Conservation (phyloP, 2,797 vertebrate genomes). For the Gephyroberyx darwinii region DNA sequence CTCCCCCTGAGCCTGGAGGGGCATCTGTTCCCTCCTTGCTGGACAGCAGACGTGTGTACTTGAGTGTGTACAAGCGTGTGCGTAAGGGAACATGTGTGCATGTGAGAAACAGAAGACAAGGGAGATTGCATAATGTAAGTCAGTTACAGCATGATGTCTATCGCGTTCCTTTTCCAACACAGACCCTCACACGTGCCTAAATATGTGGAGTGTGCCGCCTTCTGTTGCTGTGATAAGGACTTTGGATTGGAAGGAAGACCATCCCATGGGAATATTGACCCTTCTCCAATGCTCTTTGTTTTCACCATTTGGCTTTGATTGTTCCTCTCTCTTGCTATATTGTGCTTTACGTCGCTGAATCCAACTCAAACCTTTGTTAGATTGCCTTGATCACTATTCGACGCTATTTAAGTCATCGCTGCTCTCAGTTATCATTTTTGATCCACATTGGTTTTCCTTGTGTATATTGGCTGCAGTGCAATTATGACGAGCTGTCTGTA, state of each 20-base stretch:
- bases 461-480: conserved; percentile 31
- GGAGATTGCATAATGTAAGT: conserved; percentile 53
- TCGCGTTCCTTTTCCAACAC: conserved; percentile 10
- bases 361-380: conserved; percentile 38
- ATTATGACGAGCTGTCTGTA: conserved; percentile 51
- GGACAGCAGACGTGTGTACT: conserved; percentile 39
- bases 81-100: neutral
- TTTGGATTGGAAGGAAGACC: conserved; percentile 29
- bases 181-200: conserved; percentile 18
- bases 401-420: conserved; percentile 35
- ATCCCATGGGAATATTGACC: conserved; percentile 37
- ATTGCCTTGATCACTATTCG: conserved; percentile 50
- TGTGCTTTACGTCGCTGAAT: conserved; percentile 30
- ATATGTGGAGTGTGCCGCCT: conserved; percentile 18
- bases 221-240: conserved; percentile 36
- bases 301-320: conserved; percentile 29
- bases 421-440: conserved; percentile 47
- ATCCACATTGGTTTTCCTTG: conserved; percentile 44
- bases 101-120: conserved; percentile 45
- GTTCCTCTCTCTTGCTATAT: conserved; percentile 18
- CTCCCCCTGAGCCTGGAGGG: conserved; percentile 50
- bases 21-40: conserved; percentile 54
- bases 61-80: conserved; percentile 3
- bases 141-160: conserved; percentile 26
- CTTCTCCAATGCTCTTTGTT: conserved; percentile 19